Evolutionary conservation across 2,888 invertebrate genomes (phyloP), one percentile per base, ranked within the genome.

Genomic region (Actias luna): DNA sequence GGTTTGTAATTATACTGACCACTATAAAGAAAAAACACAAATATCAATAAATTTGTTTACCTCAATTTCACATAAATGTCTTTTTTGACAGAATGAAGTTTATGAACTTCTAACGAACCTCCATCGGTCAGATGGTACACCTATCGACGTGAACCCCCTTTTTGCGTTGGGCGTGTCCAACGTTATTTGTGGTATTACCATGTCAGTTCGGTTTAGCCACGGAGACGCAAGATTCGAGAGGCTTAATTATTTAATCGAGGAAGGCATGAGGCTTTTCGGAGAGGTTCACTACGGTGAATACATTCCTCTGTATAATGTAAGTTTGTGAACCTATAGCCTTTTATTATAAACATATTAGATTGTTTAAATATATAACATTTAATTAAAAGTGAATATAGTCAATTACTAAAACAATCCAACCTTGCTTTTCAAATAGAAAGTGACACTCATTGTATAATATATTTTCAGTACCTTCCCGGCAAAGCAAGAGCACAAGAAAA

Each of bases 141-240:
- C 97, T 0, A 94, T 95, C 50, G 96, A 97, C 78, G 89, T 97
- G 62, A 96, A 96, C 61, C 95, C 96, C 10, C 91, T 95, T 25
- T 93, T 98, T 61, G 96, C 97, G 50, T 94, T 97, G 70, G 95
- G 96, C 35, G 96, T 98, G 70, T 97, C 97, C 78, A 98, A 98
- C 87, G 97, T 98, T 5, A 98, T 98, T 71, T 98, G 98, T 85
- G 96, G 96, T 68, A 95, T 98, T 73, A 94, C 98, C 77, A 98
- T 98, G 98, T 96, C 97, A 36, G 95, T 97, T 5, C 94, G 97
- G 52, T 98, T 98, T 86, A 94, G 95, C 63, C 94, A 95, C 70
- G 95, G 96, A 61, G 97, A 98, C 81, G 88, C 90, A 5, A 94
- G 95, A 61, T 98, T 98, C 87, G 93, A 94, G 61, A 94, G 97